A percentile compares a stretch with the other conserved stretches of the same genome.
Conservation (phyloP, 2,797 vertebrate species). For the Phataginus tetradactyla region DNA sequence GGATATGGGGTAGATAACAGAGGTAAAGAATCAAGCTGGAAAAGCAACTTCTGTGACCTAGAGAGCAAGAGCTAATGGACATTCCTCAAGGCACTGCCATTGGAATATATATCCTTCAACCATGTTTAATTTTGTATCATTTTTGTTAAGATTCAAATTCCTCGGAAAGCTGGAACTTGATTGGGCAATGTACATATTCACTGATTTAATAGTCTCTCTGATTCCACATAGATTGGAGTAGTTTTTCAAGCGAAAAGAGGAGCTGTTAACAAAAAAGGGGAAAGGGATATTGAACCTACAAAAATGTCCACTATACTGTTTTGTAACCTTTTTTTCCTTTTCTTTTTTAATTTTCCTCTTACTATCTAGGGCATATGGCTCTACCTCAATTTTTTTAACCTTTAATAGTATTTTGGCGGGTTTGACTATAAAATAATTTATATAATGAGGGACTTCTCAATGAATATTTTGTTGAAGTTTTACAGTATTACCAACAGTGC, state of each 20-base stretch:
- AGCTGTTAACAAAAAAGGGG: background rate
- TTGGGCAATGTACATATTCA: background rate
- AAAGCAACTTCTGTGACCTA: background rate
- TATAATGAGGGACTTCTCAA: background rate
- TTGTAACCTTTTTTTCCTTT: background rate
- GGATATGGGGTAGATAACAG: background rate
- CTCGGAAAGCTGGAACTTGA: background rate
- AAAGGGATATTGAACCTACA: background rate
- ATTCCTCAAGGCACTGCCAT: background rate
- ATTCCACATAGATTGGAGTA: background rate
- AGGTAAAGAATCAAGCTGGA: background rate
- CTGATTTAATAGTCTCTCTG: background rate
- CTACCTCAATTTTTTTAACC: slow-evolving; percentile 22
- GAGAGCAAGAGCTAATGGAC: background rate
- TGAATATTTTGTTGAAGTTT: background rate
- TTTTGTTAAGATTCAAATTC: background rate
- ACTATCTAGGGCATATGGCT: background rate
- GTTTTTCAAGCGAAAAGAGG: background rate
- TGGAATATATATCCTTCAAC: background rate
- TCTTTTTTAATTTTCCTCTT: background rate
- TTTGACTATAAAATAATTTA: background rate
- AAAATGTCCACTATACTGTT: background rate
- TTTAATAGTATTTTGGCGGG: background rate
- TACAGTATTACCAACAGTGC: background rate
- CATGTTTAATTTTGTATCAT: background rate